Conservation (phyloP, 2,888 invertebrate genomes). For the Rhopalosiphum nymphaeae region DNA sequence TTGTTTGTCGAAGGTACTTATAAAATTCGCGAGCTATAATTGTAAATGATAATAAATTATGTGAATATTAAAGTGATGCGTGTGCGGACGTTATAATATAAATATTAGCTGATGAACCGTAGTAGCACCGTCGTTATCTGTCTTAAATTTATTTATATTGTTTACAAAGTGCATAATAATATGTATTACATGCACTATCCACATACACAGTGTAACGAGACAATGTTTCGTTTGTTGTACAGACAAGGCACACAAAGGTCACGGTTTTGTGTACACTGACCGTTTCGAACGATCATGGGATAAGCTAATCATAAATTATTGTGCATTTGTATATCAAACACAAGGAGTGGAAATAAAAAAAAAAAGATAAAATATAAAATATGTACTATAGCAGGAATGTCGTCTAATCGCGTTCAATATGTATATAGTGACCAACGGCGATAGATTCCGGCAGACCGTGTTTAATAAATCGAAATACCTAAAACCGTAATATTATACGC, state of each 20-base stretch:
- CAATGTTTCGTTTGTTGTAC: neutral
- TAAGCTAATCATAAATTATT: neutral
- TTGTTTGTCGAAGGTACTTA: neutral
- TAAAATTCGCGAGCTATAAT: neutral
- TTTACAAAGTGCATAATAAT: neutral
- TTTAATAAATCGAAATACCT: neutral
- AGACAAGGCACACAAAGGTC: conserved; percentile 4
- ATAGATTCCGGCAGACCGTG: neutral
- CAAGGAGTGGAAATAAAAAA: neutral
- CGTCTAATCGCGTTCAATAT: conserved; percentile 18
- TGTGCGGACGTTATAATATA: neutral
- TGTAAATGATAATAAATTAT: neutral
- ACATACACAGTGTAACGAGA: neutral
- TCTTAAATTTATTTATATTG: neutral
- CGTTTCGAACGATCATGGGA: neutral
- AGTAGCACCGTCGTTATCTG: neutral
- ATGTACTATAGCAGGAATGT: conserved; percentile 4
- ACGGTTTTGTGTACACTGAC: neutral
- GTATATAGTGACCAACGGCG: neutral
- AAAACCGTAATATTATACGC: neutral
- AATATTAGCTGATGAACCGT: neutral
- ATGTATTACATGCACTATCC: neutral
- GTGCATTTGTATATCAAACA: neutral
- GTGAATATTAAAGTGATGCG: neutral
- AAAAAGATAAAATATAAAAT: neutral